phyloP scores from a whole-genome alignment of 2,888 invertebrate genomes.

The Tupiocoris notatus region DNA sequence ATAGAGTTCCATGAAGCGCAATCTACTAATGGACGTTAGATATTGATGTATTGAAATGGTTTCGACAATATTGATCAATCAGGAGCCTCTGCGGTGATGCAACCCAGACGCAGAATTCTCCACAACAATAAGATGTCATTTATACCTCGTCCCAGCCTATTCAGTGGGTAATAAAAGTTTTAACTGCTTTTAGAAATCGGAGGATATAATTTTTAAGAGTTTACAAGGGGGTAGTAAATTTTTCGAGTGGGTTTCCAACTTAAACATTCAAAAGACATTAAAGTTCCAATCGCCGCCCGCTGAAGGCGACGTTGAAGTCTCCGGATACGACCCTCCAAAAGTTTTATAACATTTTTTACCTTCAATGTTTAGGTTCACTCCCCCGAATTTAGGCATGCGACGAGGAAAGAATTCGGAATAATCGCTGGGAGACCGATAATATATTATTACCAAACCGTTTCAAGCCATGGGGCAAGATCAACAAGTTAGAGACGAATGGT shows the following conservation, averaged over 20 bases:
- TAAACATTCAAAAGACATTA: constrained; percentile 13
- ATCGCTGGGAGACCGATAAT: too few species aligned
- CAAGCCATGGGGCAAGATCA: too few species aligned
- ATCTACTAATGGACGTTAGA: too few species aligned
- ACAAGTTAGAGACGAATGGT: too few species aligned
- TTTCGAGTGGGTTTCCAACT: constrained; percentile 12
- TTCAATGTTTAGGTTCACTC: too few species aligned
- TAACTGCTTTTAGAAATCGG: constrained; percentile 8
- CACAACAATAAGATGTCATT: neutral
- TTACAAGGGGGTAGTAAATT: constrained; percentile 11
- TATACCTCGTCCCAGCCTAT: neutral
- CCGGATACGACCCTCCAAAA: neutral
- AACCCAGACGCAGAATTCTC: neutral
- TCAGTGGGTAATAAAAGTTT: neutral
- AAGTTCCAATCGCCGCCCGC: constrained; percentile 3
- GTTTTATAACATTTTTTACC: neutral
- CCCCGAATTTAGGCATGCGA: too few species aligned
- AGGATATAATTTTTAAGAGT: constrained; percentile 8
- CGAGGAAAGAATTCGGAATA: too few species aligned
- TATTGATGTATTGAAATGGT: too few species aligned
- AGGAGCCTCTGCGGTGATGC: neutral
- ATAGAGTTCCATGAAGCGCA: too few species aligned
- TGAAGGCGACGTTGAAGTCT: neutral
- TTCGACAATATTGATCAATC: neutral
- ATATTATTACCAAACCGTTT: too few species aligned